Conservation (phyloP, 1,140 invertebrate genomes). For the Listronotus bonariensis region DNA sequence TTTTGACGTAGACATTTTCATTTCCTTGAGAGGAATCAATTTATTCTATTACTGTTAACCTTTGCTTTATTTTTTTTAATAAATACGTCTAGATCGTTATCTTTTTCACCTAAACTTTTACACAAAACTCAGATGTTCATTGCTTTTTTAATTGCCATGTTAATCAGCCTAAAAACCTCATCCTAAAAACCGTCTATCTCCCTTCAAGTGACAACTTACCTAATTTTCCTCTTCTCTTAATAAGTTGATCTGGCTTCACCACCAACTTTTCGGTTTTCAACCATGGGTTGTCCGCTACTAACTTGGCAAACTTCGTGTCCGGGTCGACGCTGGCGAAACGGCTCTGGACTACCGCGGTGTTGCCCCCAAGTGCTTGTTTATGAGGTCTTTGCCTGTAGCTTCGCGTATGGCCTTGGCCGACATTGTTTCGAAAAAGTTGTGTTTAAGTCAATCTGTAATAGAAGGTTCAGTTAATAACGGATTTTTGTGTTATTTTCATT, state of each 20-base stretch:
- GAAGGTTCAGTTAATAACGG: background rate
- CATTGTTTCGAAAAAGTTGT: conserved; percentile 64
- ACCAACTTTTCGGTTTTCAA: conserved; percentile 83
- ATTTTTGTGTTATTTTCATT: no score
- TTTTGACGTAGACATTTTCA: no score
- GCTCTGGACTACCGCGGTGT: conserved; percentile 74
- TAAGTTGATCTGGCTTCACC: conserved; percentile 98
- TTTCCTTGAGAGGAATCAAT: no score
- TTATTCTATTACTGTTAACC: no score
- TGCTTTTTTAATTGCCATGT: no score
- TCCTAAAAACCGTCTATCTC: background rate
- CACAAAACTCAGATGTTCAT: no score
- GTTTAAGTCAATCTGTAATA: conserved; percentile 1
- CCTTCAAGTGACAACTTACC: conserved; percentile 61
- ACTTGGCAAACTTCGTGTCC: conserved; percentile 78
- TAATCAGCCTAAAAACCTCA: no score
- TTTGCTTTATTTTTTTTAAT: no score
- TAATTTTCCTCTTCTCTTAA: conserved; percentile 96
- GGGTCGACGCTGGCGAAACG: conserved; percentile 82
- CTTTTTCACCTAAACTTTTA: no score
- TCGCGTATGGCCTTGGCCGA: conserved; percentile 98
- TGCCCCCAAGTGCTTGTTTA: conserved; percentile 81
- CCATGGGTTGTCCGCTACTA: conserved; percentile 84
- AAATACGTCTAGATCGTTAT: no score
- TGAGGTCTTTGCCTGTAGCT: conserved; percentile 91